phyloP scores from a whole-genome alignment of 2,113 vertebrate genomes.

The Trogon surrucura region DNA sequence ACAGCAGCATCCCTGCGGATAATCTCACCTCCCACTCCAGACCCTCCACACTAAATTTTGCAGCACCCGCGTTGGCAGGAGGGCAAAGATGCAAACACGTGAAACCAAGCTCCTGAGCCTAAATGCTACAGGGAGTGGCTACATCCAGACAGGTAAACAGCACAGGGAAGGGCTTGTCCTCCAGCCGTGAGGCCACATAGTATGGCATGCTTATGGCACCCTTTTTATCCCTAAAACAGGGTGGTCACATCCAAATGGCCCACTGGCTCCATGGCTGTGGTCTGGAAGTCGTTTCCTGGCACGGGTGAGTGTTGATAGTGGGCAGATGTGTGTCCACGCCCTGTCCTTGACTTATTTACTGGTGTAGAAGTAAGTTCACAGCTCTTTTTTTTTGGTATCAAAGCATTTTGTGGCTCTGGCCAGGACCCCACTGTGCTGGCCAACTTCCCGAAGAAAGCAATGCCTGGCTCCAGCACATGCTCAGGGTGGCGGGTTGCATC shows the following conservation, averaged over 20 bases:
- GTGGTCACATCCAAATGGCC: background rate
- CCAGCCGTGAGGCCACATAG: rapidly evolving
- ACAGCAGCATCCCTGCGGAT: background rate
- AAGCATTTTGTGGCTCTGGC: background rate
- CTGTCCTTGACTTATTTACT: background rate
- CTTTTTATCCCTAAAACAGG: background rate
- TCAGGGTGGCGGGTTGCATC: rapidly evolving
- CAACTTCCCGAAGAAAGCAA: background rate
- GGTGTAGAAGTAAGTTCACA: background rate
- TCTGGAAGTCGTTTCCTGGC: background rate
- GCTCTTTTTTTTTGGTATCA: background rate
- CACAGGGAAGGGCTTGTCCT: background rate
- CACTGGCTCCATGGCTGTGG: no score
- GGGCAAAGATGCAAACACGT: background rate
- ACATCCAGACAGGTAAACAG: background rate
- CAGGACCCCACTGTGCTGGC: no score
- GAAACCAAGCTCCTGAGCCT: background rate
- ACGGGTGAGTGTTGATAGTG: background rate
- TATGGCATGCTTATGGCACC: background rate
- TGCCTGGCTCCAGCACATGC: background rate
- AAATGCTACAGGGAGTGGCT: background rate
- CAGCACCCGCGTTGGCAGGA: rapidly evolving
- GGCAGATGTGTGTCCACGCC: rapidly evolving
- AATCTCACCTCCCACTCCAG: background rate
- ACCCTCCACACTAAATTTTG: background rate